Evolutionary conservation across 2,113 vertebrate species (phyloP), one percentile per base, ranked within the genome.

Genomic region (Lanius ludovicianus): DNA sequence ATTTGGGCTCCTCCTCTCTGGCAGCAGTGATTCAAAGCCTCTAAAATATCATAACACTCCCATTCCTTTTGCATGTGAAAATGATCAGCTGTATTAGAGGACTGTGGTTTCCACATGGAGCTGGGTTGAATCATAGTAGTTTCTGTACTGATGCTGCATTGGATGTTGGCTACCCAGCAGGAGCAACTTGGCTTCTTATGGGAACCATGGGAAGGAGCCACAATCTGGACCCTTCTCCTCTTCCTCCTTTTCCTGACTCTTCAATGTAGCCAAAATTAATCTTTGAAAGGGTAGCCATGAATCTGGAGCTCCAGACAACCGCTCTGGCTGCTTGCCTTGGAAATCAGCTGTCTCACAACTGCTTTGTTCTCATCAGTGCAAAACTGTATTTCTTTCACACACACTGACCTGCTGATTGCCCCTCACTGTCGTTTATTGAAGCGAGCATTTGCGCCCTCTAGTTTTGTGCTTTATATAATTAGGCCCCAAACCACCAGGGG

Each of bases 401-500:
- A 2, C 17, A 14, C 50, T 49, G 88, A 76, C 44, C 60, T 60
- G 46, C 57, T 70, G 62, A 77, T 56, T 0, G 1, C 30, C 56
- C 89, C 75, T 69, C n/a, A 17, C 55, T 73, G 53, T 49, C 33
- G 44, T 37, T 74, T 69, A n/a, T 5, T 84, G 35, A 87, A 50
- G 39, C 77, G 64, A 31, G 25, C 16, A 33, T 42, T 44, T 3
- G 3, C 1, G 3, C 7, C 6, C 10, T 77, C 41, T 77, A 0
- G 22, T 57, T 78, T 41, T 67, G 62, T 76, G 31, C 57, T 74
- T 60, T 23, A 25, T 41, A 33, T 56, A 62, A 78, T 78, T 53
- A 60, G 73, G 41, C 17, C 13, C 22, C 14, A 68, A 64, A 57
- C 13, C 46, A 78, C 37, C 1, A 9, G 76, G 10, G 20, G 47